These are phyloP conservation scores for Propsilocerus akamusi DNA, from an alignment of 1,140 invertebrate species.

Conservation along the genomic window DNA sequence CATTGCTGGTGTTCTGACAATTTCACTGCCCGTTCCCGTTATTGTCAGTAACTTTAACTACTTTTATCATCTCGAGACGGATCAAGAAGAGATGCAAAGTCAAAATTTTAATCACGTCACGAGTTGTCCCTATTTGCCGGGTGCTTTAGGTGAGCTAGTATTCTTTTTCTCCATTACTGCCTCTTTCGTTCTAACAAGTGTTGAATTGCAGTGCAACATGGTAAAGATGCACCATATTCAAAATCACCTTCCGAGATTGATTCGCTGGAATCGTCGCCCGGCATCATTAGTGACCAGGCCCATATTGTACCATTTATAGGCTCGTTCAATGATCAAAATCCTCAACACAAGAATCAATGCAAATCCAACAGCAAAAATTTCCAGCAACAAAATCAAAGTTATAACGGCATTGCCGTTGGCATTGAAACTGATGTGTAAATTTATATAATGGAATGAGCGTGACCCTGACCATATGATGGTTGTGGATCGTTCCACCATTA, in stretches of 20 bases:
- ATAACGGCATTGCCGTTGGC: conserved; percentile 44
- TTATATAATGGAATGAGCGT: conserved; percentile 50
- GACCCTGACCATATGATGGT: too few relatives aligned
- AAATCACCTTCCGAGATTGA: conserved; percentile 82
- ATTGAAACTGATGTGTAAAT: conserved; percentile 93
- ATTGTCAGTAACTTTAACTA: conserved; percentile 99
- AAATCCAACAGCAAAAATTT: conserved; percentile 46
- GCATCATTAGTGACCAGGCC: conserved; percentile 13
- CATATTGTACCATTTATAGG: conserved; percentile 1
- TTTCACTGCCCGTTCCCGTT: conserved; percentile 89
- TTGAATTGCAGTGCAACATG: conserved; percentile 43
- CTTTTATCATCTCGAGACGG: conserved; percentile 95
- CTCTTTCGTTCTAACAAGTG: background rate
- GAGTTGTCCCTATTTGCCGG: conserved; percentile 78
- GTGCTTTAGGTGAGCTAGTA: conserved; percentile 46
- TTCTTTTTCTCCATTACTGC: background rate
- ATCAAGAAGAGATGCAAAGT: conserved; percentile 88
- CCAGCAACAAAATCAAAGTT: conserved; percentile 60
- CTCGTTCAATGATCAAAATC: background rate
- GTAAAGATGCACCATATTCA: conserved; percentile 65
- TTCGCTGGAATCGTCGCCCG: conserved; percentile 46
- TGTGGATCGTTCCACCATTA: too few relatives aligned
- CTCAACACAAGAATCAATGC: conserved; percentile 6
- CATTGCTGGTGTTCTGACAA: conserved; percentile 91
- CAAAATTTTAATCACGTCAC: conserved; percentile 88